Conservation (phyloP, 2,113 vertebrate species). For the Dasyurus viverrinus region DNA sequence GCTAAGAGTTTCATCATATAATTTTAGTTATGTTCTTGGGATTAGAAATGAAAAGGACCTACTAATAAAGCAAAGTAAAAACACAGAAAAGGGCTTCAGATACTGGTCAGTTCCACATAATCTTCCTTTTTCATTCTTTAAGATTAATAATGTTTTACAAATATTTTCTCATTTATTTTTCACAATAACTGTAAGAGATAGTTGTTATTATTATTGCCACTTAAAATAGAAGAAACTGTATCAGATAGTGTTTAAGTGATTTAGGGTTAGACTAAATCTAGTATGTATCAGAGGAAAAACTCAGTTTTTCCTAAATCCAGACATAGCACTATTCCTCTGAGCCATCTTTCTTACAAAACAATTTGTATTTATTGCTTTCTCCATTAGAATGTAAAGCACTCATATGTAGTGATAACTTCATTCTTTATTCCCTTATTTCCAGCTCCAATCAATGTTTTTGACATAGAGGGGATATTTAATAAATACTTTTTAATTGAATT, state of each 20-base stretch:
- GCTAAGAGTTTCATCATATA: background rate
- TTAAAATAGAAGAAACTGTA: background rate
- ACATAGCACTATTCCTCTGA: background rate
- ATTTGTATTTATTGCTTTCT: background rate
- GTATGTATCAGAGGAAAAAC: background rate
- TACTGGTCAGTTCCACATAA: background rate
- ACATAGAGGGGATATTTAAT: too few relatives aligned
- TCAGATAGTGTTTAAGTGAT: background rate
- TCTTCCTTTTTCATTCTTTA: background rate
- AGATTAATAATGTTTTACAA: background rate
- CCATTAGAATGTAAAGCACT: background rate
- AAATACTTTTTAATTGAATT: too few relatives aligned
- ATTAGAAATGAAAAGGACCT: background rate
- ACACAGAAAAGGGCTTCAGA: background rate
- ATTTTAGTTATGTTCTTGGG: background rate
- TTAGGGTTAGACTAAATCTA: background rate
- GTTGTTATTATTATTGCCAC: background rate
- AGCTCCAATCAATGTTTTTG: too few relatives aligned
- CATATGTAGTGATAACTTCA: background rate
- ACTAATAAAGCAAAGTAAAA: background rate
- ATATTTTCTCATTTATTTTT: background rate
- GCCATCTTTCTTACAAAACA: background rate
- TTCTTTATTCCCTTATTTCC: too few relatives aligned
- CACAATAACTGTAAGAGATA: background rate
- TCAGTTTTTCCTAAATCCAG: background rate